Conservation (phyloP, 2,888 invertebrate species). For the Pachycephus smyrnensis region DNA sequence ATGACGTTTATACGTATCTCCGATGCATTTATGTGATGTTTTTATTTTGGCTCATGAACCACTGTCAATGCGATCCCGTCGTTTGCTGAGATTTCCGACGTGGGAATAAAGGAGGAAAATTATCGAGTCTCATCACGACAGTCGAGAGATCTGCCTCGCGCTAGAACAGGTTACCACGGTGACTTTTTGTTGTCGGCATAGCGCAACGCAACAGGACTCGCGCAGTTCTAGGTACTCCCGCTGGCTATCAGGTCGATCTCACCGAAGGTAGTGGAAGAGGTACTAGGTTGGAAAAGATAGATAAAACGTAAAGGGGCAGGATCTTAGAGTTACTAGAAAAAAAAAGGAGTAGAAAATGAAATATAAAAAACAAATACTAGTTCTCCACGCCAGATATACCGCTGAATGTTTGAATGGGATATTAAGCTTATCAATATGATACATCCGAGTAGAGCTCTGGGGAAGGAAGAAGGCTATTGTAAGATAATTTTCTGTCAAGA, state of each 20-base stretch:
- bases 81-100: neutral
- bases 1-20: neutral
- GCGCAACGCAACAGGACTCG: slow-evolving; percentile 25
- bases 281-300: neutral
- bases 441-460: neutral
- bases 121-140: slow-evolving; percentile 43
- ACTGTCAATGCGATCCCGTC: neutral
- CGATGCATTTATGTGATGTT: neutral
- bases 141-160: slow-evolving; percentile 15
- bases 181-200: slow-evolving; percentile 49
- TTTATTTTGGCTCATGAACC: neutral
- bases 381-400: neutral
- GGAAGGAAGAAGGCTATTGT: neutral
- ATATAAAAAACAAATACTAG: neutral
- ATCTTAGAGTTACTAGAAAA: neutral
- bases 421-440: slow-evolving; percentile 7
- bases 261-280: slow-evolving; percentile 4
- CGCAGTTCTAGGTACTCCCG: slow-evolving; percentile 29
- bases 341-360: neutral
- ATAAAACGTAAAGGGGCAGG: neutral
- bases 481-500: neutral
- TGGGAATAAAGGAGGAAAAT: slow-evolving; percentile 7
- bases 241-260: neutral
- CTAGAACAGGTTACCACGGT: slow-evolving; percentile 45
- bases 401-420: slow-evolving; percentile 8